Evolutionary conservation across 2,888 invertebrate species (phyloP).

Genomic region (Dasypogon diadema): DNA sequence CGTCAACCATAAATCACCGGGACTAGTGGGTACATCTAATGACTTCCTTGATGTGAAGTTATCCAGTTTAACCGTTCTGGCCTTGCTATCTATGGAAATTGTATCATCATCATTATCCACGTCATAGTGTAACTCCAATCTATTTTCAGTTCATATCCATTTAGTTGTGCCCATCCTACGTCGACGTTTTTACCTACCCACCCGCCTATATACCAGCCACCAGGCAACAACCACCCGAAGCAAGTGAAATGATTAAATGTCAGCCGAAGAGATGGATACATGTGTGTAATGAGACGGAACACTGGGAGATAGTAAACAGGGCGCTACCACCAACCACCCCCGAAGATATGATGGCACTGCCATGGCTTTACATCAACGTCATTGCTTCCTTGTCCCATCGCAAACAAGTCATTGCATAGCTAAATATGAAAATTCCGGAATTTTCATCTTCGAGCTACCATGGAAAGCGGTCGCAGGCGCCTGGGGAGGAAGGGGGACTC

Average conservation of each 20-base stretch:
- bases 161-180: conserved; percentile 28
- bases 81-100: conserved; percentile 42
- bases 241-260: conserved; percentile 50
- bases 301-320: conserved; percentile 41
- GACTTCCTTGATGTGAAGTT: conserved; percentile 44
- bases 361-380: conserved; percentile 45
- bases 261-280: conserved; percentile 44
- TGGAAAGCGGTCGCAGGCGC: conserved; percentile 4
- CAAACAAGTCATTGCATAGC: conserved; percentile 41
- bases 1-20: conserved; percentile 42
- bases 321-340: not conserved
- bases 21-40: conserved; percentile 34
- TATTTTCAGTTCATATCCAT: conserved; percentile 39
- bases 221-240: conserved; percentile 19
- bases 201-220: not conserved
- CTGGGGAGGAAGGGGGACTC: not conserved
- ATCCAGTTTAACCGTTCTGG: conserved; percentile 31
- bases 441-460: conserved; percentile 22
- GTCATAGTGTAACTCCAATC: conserved; percentile 44
- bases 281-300: conserved; percentile 52
- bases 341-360: not conserved
- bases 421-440: conserved; percentile 43
- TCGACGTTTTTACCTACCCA: not conserved
- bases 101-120: conserved; percentile 50
- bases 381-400: conserved; percentile 37